Percentiles rank a stretch among this genome's conserved stretches.
Conservation (phyloP, 2,113 vertebrate genomes). For the Perognathus longimembris region DNA sequence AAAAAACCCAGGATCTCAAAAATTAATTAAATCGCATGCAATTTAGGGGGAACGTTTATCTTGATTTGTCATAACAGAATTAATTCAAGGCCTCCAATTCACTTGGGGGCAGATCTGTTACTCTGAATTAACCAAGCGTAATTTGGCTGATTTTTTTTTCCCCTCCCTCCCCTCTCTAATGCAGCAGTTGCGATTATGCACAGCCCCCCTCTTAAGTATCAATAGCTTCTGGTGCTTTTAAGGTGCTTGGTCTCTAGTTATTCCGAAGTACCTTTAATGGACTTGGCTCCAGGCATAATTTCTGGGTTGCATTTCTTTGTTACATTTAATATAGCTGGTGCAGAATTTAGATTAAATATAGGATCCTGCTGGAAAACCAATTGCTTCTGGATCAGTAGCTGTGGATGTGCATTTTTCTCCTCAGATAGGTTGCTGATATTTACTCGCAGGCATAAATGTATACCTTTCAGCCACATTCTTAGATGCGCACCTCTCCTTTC, state of each 20-base stretch:
- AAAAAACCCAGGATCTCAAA: slow-evolving; percentile 95
- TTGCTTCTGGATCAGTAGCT: slow-evolving; percentile 84
- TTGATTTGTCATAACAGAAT: slow-evolving; percentile 99
- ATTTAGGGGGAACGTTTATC: slow-evolving; percentile 99
- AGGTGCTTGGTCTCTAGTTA: slow-evolving; percentile 97
- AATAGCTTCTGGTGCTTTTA: slow-evolving; percentile 98
- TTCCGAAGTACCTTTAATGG: slow-evolving; percentile 97
- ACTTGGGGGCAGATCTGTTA: slow-evolving; percentile 99
- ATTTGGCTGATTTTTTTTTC: slow-evolving; percentile 92
- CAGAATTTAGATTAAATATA: slow-evolving; percentile 86
- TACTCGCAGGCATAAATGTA: slow-evolving; percentile 64
- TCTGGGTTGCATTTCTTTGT: slow-evolving; percentile 90
- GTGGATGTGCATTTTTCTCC: slow-evolving; percentile 83
- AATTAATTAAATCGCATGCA: slow-evolving; percentile 99
- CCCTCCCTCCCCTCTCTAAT: slow-evolving; percentile 88
- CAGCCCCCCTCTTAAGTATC: slow-evolving; percentile 96
- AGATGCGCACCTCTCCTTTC: slow-evolving; percentile 40
- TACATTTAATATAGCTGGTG: slow-evolving; percentile 86
- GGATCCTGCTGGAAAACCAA: slow-evolving; percentile 83
- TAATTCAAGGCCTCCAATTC: slow-evolving; percentile 99
- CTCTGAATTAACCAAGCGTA: slow-evolving; percentile 99
- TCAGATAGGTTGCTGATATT: slow-evolving; percentile 72
- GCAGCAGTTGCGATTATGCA: slow-evolving; percentile 96
- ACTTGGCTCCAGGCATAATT: slow-evolving; percentile 93
- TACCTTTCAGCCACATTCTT: slow-evolving; percentile 1